These are phyloP conservation scores for Nycticorax nycticorax DNA, from an alignment of 2,113 vertebrate genomes.

Conservation along the genomic window DNA sequence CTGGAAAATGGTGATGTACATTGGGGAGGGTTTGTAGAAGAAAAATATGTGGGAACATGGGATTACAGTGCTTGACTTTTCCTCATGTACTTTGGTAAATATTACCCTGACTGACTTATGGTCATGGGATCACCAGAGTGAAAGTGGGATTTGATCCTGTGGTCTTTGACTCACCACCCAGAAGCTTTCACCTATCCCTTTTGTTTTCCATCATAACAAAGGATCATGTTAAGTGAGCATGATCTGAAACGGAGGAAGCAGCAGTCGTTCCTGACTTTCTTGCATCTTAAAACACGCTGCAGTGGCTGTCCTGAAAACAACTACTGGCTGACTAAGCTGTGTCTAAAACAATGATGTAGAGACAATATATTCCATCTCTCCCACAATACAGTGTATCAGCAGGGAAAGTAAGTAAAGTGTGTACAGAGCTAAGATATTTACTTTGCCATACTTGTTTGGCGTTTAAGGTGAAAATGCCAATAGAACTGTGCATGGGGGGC, in stretches of 20 bases:
- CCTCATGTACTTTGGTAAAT: not conserved
- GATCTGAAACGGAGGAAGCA: not conserved
- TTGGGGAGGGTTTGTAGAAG: not conserved
- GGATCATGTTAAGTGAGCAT: rapidly evolving
- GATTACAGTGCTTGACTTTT: not conserved
- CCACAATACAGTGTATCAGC: not conserved
- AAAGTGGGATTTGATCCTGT: not conserved
- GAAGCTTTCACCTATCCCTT: not conserved
- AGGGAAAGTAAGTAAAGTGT: not conserved
- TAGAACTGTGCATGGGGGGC: not conserved
- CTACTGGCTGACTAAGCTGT: not conserved
- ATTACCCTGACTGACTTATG: not conserved
- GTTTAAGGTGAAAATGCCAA: not conserved
- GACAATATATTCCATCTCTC: not conserved
- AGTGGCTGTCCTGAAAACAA: not conserved
- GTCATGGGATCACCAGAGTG: rapidly evolving
- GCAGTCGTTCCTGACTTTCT: not conserved
- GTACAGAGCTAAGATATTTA: not conserved
- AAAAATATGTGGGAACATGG: not conserved
- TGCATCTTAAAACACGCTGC: not conserved
- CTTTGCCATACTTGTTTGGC: not conserved
- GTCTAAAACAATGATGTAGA: not conserved
- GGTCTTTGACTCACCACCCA: rapidly evolving
- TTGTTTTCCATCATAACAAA: not conserved
- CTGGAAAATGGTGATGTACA: not conserved